phyloP scores from a whole-genome alignment of 2,113 vertebrate species.

The Zeus faber region DNA sequence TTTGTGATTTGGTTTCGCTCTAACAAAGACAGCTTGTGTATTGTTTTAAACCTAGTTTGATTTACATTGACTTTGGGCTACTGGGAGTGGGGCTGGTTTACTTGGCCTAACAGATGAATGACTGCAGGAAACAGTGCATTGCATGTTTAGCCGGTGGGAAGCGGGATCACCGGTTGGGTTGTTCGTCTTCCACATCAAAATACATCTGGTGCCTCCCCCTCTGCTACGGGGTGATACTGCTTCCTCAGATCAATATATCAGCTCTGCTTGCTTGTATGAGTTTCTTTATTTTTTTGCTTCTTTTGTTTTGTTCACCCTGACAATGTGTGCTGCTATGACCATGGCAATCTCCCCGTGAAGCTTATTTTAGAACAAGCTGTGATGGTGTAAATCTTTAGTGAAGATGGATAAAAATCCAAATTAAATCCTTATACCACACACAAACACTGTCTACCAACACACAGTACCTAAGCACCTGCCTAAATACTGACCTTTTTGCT shows the following conservation, averaged over 20 bases:
- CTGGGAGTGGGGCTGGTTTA: conserved; percentile 39
- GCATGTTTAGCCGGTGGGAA: conserved; percentile 35
- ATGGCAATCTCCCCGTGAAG: conserved; percentile 55
- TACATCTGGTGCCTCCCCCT: conserved; percentile 12
- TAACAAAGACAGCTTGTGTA: conserved; percentile 38
- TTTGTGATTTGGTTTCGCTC: conserved; percentile 37
- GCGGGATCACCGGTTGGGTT: conserved; percentile 13
- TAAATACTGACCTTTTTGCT: conserved; percentile 26
- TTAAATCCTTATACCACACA: conserved; percentile 15
- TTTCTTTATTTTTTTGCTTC: conserved; percentile 28
- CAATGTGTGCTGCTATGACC: conserved; percentile 45
- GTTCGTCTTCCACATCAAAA: conserved; percentile 9
- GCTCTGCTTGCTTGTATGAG: conserved; percentile 53
- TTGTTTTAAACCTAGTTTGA: too few species aligned
- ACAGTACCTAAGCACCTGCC: conserved; percentile 6
- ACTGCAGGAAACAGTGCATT: conserved; percentile 25
- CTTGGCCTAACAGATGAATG: too few species aligned
- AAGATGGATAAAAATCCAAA: conserved; percentile 18
- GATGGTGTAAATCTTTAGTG: conserved; percentile 27
- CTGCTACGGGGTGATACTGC: conserved; percentile 25
- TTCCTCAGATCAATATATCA: conserved; percentile 29
- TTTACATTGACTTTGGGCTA: conserved; percentile 10
- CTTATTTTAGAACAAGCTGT: conserved; percentile 30
- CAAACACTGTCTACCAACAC: conserved; percentile 8
- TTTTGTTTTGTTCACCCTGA: conserved; percentile 30